Conservation (phyloP, 1,140 invertebrate genomes). For the Euura saliciscinereae region DNA sequence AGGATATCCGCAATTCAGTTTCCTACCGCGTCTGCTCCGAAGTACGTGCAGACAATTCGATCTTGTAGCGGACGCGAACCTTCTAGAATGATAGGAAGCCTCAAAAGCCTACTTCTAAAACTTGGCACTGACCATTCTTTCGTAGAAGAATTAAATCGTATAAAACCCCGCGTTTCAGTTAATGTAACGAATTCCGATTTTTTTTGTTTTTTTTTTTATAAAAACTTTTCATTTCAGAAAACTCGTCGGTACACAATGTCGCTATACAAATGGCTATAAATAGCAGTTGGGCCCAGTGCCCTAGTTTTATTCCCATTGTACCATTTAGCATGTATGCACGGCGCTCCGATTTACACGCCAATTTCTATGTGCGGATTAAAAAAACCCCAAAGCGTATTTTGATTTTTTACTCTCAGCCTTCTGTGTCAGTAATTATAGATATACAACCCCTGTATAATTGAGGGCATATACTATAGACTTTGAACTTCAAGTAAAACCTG, state of each 20-base stretch:
- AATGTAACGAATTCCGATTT: background rate
- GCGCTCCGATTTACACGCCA: background rate
- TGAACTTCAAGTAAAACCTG: no score
- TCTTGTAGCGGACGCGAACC: background rate
- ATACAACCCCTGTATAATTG: no score
- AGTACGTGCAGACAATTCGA: constrained; percentile 5
- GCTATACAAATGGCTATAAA: background rate
- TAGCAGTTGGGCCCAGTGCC: background rate
- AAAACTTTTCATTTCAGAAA: no score
- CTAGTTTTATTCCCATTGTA: background rate
- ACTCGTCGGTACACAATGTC: no score
- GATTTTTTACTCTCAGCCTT: no score
- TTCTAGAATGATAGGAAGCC: background rate
- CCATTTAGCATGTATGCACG: background rate
- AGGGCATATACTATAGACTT: no score
- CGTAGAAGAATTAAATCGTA: background rate
- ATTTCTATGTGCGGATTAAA: no score
- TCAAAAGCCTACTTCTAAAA: background rate
- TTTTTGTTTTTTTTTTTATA: no score
- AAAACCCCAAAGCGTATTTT: no score
- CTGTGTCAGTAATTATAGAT: no score
- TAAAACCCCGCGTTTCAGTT: background rate
- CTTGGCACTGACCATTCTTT: background rate
- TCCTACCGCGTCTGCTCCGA: background rate
- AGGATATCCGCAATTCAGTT: background rate